Base-by-base conservation (phyloP, 2,113 vertebrate species). In the Spizaetus ornatus region DNA sequence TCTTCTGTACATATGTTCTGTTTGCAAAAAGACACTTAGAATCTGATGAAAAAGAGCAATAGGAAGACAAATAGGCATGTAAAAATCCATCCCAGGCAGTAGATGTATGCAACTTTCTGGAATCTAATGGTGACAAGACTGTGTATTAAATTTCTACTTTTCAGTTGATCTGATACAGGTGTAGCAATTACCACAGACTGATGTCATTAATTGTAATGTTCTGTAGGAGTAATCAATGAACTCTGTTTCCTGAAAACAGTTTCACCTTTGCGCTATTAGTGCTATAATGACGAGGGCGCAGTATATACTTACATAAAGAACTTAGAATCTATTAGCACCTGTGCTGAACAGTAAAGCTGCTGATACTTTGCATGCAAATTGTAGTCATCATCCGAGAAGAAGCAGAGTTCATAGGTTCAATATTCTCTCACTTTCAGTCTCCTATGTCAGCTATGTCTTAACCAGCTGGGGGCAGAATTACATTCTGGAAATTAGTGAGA, bases 391-490 rank as follows among this genome's bases (percentile, higher is more conserved):
- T 88, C 77, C 67, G 59, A 90, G 55, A 42, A 76, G 56, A 55
- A 76, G 69, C 4, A 18, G 92, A 94, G 95, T 97, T 97, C 94
- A 96, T 23, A 78, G 80, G 73, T 90, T 93, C 86, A 90, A 23
- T 82, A 94, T 91, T 96, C 79, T 82, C 93, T 95, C 63, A 7
- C 91, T 96, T 97, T 95, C 93, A 89, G 61, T 92, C 86, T 98
- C 90, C 89, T 92, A 94, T 97, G 98, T 97, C 97, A 98, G 92
- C 86, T 97, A 73, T 94, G 90, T 97, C 98, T 98, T 98, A 98
- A 98, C 99, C 99, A 99, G 99, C 99, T 99, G 99, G 99, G 99
- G 99, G 99, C 99, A 99, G 99, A 99, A 98, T 99, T 99, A 99
- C 99, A 98, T 99, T 99, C 99, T 99, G 98, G 89, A 98, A 98